Base-by-base conservation (phyloP, 2,113 vertebrate genomes). In the Prunella fulvescens region DNA sequence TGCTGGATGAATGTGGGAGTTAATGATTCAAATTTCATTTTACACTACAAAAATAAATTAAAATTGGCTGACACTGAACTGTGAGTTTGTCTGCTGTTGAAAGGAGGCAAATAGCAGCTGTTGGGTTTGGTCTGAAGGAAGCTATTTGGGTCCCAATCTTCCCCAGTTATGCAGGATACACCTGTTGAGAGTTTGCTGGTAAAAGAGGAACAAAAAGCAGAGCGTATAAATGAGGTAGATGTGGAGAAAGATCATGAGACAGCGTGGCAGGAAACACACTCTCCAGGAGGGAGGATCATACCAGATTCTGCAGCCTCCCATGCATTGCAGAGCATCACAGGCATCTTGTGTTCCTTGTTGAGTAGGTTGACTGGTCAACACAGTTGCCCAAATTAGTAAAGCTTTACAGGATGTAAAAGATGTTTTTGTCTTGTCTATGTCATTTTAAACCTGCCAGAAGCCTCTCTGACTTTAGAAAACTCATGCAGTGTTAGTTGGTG, bases 21-120 rank as follows among this genome's bases (percentile, higher is more conserved):
- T 86, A 86, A 81, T 80, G 50, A 90, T 78, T 84, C 83, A 84
- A 81, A 92, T 81, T 83, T 60, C n/a, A 67, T 91, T 81, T 92
- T 71, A 78, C 3, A 11, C 44, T 58, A 56, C 24, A 33, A 66
- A 90, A 86, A 92, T 81, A 88, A 86, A 93, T 90, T 76, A 62
- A 90, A 93, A 66, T 39, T 56, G 51, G 20, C 80, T 94, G 88
- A 74, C 11, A 39, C 3, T 35, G 81, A 90, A 71, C 47, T 3
- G 1, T 33, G 54, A 82, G 50, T 73, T 94, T 80, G 51, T 82
- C 64, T 93, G 64, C 51, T 93, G 33, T 88, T 88, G 83, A 71
- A 93, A 93, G 60, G 28, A 92, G 28, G 77, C 83, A 79, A 76
- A 48, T 18, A 57, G 48, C 71, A 91, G 64, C 72, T 94, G 50